Evolutionary conservation across 2,797 vertebrate species (phyloP).

Genomic region (Pygocentrus nattereri): DNA sequence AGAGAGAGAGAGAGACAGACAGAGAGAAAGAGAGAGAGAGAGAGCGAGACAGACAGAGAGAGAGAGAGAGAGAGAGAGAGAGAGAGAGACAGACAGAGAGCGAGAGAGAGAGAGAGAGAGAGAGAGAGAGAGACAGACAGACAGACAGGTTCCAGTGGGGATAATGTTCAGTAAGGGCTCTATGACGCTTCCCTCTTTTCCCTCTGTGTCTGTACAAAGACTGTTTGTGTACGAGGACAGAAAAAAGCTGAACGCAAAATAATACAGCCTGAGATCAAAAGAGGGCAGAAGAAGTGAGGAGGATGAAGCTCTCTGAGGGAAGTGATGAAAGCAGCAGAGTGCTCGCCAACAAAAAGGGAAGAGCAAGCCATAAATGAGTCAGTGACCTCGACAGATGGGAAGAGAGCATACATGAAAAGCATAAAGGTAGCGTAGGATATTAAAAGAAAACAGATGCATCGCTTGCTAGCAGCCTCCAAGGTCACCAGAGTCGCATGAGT

Average conservation of each 20-base stretch:
- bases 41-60: too few relatives aligned
- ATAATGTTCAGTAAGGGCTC: background rate
- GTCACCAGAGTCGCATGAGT: background rate
- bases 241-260: background rate
- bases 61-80: too few relatives aligned
- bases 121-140: constrained; percentile 28
- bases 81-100: too few relatives aligned
- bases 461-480: background rate
- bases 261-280: constrained; percentile 16
- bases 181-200: constrained; percentile 11
- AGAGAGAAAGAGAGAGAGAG: too few relatives aligned
- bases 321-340: background rate
- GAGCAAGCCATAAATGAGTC: constrained; percentile 13
- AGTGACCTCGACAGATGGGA: constrained; percentile 29
- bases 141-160: background rate
- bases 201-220: background rate
- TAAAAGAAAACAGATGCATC: constrained; percentile 6
- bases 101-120: constrained; percentile 23
- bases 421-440: constrained; percentile 1
- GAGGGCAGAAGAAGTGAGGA: background rate
- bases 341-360: constrained; percentile 2
- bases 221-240: constrained; percentile 7
- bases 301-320: constrained; percentile 8
- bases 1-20: too few relatives aligned
- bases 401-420: constrained; percentile 7